Evolutionary conservation across 2,113 vertebrate genomes (phyloP).

Genomic region (Cisticola juncidis): DNA sequence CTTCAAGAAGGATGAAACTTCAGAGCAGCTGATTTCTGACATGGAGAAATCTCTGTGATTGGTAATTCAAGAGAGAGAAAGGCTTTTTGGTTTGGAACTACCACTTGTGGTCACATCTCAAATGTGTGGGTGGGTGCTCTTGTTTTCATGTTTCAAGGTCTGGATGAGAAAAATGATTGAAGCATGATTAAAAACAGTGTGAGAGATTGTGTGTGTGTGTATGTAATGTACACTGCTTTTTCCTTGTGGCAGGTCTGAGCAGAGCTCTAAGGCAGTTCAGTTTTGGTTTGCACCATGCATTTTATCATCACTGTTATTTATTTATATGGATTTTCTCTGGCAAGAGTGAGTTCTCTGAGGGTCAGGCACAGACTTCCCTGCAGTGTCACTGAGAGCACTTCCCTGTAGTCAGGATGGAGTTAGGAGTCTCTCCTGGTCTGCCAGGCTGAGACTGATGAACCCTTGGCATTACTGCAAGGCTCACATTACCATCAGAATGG

Average conservation of each 20-base stretch:
- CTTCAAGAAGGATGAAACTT: too few species aligned
- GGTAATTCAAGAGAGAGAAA: background rate
- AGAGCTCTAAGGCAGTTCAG: background rate
- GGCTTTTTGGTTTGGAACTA: background rate
- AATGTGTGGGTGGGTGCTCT: background rate
- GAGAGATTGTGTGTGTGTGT: background rate
- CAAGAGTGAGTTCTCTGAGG: background rate
- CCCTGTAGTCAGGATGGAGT: background rate
- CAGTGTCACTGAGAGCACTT: background rate
- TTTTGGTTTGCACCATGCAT: background rate
- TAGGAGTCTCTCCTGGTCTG: background rate
- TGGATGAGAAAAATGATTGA: background rate
- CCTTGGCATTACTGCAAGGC: background rate
- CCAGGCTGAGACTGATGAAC: background rate
- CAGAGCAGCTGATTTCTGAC: background rate
- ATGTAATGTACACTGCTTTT: background rate
- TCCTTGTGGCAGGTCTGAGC: background rate
- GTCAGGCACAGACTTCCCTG: background rate
- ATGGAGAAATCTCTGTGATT: background rate
- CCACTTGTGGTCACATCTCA: background rate
- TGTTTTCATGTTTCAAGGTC: background rate
- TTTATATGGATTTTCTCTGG: background rate
- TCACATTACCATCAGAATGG: background rate
- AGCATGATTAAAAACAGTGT: background rate
- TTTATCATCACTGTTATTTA: background rate